Percentiles rank a stretch among this genome's conserved stretches.
Evolutionary conservation across 2,797 vertebrate genomes (phyloP).

Genomic region (Monodelphis domestica): DNA sequence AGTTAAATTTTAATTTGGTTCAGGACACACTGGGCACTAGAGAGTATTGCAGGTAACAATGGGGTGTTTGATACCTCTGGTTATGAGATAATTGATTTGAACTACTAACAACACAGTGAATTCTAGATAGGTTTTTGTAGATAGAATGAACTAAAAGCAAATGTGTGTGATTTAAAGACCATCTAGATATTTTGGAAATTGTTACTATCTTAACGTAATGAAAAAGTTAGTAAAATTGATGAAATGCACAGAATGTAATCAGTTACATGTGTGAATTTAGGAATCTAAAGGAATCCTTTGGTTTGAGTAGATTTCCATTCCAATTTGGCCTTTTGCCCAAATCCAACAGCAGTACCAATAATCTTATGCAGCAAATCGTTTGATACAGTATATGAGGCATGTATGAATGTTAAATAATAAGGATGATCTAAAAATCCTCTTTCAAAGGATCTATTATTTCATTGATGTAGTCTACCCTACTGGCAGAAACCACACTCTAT

Average conservation of each 20-base stretch:
- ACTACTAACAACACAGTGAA: slow-evolving; percentile 27
- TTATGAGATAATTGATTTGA: slow-evolving; percentile 28
- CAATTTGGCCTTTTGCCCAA: slow-evolving; percentile 34
- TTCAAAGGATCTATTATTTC: not conserved
- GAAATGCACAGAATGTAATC: slow-evolving; percentile 21
- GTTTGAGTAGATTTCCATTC: slow-evolving; percentile 51
- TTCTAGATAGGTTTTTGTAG: slow-evolving; percentile 21
- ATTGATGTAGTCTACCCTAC: not conserved
- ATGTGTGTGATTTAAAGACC: not conserved
- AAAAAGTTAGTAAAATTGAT: slow-evolving; percentile 15
- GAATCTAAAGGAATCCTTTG: slow-evolving; percentile 19
- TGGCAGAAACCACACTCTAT: not conserved
- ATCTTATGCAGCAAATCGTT: slow-evolving; percentile 4
- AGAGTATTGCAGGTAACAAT: not conserved
- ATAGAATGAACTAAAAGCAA: not conserved
- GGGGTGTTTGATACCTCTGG: not conserved
- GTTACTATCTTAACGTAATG: not conserved
- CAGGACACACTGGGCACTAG: not conserved
- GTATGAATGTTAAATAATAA: not conserved
- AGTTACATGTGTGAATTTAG: not conserved
- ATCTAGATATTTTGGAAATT: slow-evolving; percentile 14
- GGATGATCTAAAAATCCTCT: not conserved
- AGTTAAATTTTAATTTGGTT: not conserved
- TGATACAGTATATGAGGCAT: not conserved
- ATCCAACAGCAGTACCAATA: slow-evolving; percentile 27